phyloP scores from a whole-genome alignment of 1,140 invertebrate species.

The Ceratina japonica region DNA sequence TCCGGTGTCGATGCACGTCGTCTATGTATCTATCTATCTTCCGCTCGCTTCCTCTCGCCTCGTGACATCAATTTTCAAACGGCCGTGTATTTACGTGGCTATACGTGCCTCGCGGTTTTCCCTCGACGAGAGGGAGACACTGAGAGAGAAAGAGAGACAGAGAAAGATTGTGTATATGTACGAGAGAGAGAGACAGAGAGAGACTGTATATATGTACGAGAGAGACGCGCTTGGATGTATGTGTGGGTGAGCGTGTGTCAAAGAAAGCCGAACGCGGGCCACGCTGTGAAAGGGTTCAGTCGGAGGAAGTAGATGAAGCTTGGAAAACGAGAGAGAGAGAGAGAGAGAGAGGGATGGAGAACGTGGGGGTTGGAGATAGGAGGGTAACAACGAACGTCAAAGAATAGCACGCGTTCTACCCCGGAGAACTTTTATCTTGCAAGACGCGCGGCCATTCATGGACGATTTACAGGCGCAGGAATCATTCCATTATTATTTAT shows the following conservation, averaged over 20 bases:
- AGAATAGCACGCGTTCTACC: slow-evolving; percentile 15
- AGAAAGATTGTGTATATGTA: too few relatives aligned
- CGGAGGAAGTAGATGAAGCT: slow-evolving; percentile 1
- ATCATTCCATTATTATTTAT: slow-evolving; percentile 6
- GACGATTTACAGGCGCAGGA: slow-evolving; percentile 12
- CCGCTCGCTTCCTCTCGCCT: slow-evolving; percentile 38
- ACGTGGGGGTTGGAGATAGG: neutral
- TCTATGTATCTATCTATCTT: slow-evolving; percentile 43
- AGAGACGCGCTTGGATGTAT: too few relatives aligned
- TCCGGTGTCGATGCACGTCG: slow-evolving; percentile 32
- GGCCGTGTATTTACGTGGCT: neutral
- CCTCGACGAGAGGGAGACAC: too few relatives aligned
- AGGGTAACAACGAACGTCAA: slow-evolving; percentile 19
- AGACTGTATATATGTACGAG: too few relatives aligned
- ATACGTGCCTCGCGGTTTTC: too few relatives aligned
- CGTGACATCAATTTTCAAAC: slow-evolving; percentile 60
- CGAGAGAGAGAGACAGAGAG: too few relatives aligned
- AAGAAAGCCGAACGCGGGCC: slow-evolving; percentile 49
- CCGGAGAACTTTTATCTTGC: neutral
- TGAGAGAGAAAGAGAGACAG: too few relatives aligned
- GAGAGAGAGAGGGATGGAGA: too few relatives aligned
- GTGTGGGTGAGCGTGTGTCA: slow-evolving; percentile 5
- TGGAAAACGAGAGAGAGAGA: neutral
- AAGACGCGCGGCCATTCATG: slow-evolving; percentile 5
- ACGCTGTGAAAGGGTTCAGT: slow-evolving; percentile 20